Base-by-base conservation (phyloP, 1,140 invertebrate genomes). In the Aphelinus certus region DNA sequence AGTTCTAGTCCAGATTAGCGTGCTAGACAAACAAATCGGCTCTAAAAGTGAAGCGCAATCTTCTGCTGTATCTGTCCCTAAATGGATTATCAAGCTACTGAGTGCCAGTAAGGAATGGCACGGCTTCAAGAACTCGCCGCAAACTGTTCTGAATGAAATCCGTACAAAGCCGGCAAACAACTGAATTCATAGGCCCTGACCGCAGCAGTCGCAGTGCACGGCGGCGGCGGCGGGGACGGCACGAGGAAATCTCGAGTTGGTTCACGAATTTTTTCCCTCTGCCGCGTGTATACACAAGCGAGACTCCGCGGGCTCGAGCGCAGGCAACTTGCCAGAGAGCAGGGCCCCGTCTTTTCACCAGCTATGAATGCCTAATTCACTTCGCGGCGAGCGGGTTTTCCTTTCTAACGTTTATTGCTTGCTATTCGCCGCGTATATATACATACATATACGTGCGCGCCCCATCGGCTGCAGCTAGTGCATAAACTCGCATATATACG, bases 281-380 rank as follows among this genome's bases (percentile, higher is more conserved):
- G 42, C 26, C 2, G 26, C n/a, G 26, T 3, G 26, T 26, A 26
- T 26, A 26, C 26, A 26, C 26, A 26, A 26, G 26, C 26, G 26
- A 26, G 26, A 4, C 43, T 42, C n/a, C 42, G 10, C 45, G 46
- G 9, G 58, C 26, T n/a, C 3, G 2, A 26, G 2, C 2, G 7
- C 53, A 26, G 72, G 65, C 72, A 69, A 5, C 3, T 57, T 74
- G 72, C 72, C 72, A 74, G 60, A 1, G 7, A 26, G 58, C 6
- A 10, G 45, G 6, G 9, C 42, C 5, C 51, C 51, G 1, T 45
- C 67, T 51, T 58, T 61, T 68, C 66, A 26, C 9, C n/a, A 7
- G 64, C 56, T 26, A 63, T 63, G 65, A 68, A 62, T 68, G 58
- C 51, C 26, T 74, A 74, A 74, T 69, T 72, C 61, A 72, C 45